Conservation (phyloP, 2,888 invertebrate species). For the Teleogryllus oceanicus region DNA sequence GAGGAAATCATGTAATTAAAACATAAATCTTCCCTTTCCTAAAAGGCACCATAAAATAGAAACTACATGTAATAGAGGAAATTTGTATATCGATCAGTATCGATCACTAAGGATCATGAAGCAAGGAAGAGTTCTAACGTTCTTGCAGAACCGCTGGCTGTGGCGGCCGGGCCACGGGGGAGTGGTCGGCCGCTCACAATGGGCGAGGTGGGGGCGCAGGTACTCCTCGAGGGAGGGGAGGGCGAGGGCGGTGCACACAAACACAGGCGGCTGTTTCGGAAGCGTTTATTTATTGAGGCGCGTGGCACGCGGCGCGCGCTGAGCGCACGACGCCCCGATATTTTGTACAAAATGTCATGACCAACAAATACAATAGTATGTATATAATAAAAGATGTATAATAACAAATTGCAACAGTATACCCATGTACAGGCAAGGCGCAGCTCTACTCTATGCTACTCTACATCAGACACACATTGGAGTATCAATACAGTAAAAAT, state of each 20-base stretch:
- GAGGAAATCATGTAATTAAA: too few relatives aligned
- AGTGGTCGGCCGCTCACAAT: background rate
- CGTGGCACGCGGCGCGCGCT: background rate
- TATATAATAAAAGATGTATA: background rate
- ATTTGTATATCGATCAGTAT: too few relatives aligned
- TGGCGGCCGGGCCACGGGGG: too few relatives aligned
- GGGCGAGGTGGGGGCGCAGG: background rate
- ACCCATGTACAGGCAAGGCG: background rate
- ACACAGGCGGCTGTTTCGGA: background rate
- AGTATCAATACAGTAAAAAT: background rate
- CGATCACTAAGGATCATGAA: too few relatives aligned
- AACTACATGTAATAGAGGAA: too few relatives aligned
- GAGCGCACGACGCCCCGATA: background rate
- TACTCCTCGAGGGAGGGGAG: background rate
- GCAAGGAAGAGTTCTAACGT: too few relatives aligned
- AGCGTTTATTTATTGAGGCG: constrained; percentile 18
- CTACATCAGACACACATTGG: background rate
- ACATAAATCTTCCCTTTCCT: too few relatives aligned
- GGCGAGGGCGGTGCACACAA: background rate
- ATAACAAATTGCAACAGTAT: constrained; percentile 2
- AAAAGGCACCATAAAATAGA: too few relatives aligned
- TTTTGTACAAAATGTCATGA: background rate
- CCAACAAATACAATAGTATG: constrained; percentile 6
- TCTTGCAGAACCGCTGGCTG: too few relatives aligned
- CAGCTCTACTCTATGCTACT: background rate